Evolutionary conservation across 2,113 vertebrate genomes (phyloP), one percentile per base, ranked within the genome.

Genomic region (Prionailurus viverrinus): DNA sequence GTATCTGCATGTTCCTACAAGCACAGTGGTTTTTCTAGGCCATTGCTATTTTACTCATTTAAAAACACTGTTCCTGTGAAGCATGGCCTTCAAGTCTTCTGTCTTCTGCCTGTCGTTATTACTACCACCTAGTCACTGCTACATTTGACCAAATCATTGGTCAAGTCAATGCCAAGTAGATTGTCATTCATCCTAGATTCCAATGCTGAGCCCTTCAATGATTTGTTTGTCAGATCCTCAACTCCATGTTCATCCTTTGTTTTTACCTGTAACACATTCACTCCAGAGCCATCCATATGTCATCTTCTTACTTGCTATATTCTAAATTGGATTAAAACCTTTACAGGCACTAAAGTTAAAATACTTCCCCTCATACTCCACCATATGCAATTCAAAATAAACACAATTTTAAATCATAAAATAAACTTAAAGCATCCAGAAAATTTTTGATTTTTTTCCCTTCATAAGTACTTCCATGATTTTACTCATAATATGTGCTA

Each of bases 231-330:
- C 6, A 27, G 29, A 58, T 91, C 36, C 15, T 89, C n/a, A 81
- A 69, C 66, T 93, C 18, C 29, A 10, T 61, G 14, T 78, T 73
- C 10, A 82, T 36, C 55, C 29, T 48, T 25, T 65, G n/a, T 11
- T 73, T 96, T 89, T 92, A 90, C 6, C 25, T 92, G 76, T 65
- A 53, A 79, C 5, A n/a, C 39, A 85, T 68, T 89, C 93, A 80
- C 36, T 80, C 45, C 2, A 80, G 18, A 94, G 76, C 39, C 7
- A 78, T 23, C 41, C 74, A 39, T 79, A n/a, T 84, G 27, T 69
- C 51, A 39, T 13, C 19, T 7, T 84, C 51, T 79, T 65, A 78
- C 31, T 68, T 81, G 8, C 10, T 74, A 9, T 71, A 31, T 23
- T 71, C n/a, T 78, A 61, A 94, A 76, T 51, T 74, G 33, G 29